phyloP scores from a whole-genome alignment of 2,113 vertebrate genomes.

The Oostethus manadensis region DNA sequence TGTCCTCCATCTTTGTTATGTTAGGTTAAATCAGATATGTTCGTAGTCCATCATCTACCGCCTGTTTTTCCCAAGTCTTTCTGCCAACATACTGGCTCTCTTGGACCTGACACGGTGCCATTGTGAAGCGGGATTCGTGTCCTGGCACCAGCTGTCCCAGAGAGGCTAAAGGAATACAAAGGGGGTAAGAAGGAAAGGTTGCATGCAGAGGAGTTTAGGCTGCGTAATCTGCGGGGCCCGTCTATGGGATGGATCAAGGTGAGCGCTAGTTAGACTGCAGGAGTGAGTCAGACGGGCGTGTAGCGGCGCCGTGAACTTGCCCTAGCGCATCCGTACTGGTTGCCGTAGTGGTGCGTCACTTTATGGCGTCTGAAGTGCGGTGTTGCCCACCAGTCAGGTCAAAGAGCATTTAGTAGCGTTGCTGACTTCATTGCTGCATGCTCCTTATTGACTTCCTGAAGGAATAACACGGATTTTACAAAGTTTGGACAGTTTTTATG shows the following conservation, averaged over 20 bases:
- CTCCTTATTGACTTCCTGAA: not conserved
- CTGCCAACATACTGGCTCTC: slow-evolving; percentile 19
- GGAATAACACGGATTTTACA: not conserved
- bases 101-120: slow-evolving; percentile 41
- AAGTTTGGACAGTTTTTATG: no score
- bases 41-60: no score
- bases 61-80: no score
- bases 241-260: slow-evolving; percentile 36
- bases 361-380: slow-evolving; percentile 43
- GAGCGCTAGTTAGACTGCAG: slow-evolving; percentile 23
- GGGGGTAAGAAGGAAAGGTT: slow-evolving; percentile 6
- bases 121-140: slow-evolving; percentile 34
- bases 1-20: no score
- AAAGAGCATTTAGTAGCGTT: slow-evolving; percentile 23
- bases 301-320: slow-evolving; percentile 44
- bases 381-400: slow-evolving; percentile 33
- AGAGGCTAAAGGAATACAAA: slow-evolving; percentile 36
- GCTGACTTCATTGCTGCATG: slow-evolving; percentile 1
- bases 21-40: no score
- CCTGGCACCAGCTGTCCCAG: slow-evolving; percentile 47
- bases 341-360: slow-evolving; percentile 47
- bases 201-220: slow-evolving; percentile 25
- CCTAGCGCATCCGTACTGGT: slow-evolving; percentile 46
- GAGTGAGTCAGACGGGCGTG: slow-evolving; percentile 60
- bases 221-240: slow-evolving; percentile 35